phyloP scores from a whole-genome alignment of 2,113 vertebrate species.

The Poeciliopsis turrubarensis region DNA sequence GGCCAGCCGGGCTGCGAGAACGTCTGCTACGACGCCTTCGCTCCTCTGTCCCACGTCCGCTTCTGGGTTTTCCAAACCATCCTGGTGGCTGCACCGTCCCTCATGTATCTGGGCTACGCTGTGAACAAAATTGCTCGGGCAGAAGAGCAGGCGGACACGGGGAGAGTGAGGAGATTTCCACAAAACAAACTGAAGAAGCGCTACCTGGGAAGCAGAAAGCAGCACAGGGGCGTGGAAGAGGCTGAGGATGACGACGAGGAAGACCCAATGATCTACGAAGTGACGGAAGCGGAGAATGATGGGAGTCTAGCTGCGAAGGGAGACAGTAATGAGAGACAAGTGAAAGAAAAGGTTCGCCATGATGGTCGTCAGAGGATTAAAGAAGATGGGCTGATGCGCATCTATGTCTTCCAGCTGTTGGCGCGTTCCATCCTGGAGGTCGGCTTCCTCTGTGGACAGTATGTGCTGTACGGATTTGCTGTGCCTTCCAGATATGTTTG shows the following conservation, averaged over 20 bases:
- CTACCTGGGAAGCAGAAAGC: conserved; percentile 80
- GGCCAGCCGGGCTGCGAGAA: conserved; percentile 94
- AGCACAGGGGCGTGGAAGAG: conserved; percentile 87
- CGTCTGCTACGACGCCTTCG: conserved; percentile 92
- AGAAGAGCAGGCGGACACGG: conserved; percentile 78
- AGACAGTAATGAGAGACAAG: conserved; percentile 53
- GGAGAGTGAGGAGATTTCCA: conserved; percentile 23
- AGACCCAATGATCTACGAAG: conserved; percentile 93
- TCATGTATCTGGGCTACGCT: conserved; percentile 93
- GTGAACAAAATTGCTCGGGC: conserved; percentile 90
- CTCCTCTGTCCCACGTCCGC: conserved; percentile 91
- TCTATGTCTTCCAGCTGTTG: conserved; percentile 92
- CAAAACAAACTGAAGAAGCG: conserved; percentile 73
- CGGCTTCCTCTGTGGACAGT: conserved; percentile 90
- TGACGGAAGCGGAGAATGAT: conserved; percentile 82
- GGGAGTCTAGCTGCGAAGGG: conserved; percentile 76
- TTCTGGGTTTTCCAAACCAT: conserved; percentile 99
- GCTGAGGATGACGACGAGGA: conserved; percentile 89
- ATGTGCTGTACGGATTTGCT: conserved; percentile 89
- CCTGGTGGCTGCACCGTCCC: conserved; percentile 87
- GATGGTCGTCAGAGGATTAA: conserved; percentile 88
- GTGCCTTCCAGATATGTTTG: conserved; percentile 86
- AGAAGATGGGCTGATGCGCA: conserved; percentile 90
- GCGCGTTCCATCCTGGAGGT: conserved; percentile 86
- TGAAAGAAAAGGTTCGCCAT: conserved; percentile 73